These are phyloP conservation scores for Tetropium fuscum DNA, from an alignment of 2,888 invertebrate genomes.

Conservation along the genomic window DNA sequence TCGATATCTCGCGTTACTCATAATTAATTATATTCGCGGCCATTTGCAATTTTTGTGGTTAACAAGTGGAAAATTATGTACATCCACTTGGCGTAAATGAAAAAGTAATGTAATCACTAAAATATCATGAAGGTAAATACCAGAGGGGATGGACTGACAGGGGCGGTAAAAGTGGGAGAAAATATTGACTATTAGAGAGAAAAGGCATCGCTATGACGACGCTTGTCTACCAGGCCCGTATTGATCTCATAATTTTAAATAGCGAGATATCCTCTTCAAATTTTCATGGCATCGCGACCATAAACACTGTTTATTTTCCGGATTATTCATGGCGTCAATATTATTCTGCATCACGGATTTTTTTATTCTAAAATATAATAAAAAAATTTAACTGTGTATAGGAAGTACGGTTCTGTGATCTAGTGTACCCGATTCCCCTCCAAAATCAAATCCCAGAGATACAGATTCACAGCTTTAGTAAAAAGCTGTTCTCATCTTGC, in stretches of 20 bases:
- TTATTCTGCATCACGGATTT: too few species aligned
- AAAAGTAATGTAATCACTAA: conserved; percentile 32
- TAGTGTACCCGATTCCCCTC: conserved; percentile 37
- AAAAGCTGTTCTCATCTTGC: conserved; percentile 40
- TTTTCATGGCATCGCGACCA: too few species aligned
- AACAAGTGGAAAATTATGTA: conserved; percentile 34
- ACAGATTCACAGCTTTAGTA: conserved; percentile 45
- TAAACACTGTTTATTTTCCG: too few species aligned
- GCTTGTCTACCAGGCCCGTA: conserved; percentile 47
- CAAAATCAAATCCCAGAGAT: conserved; percentile 48
- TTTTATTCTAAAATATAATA: too few species aligned
- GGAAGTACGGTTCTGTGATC: conserved; percentile 27
- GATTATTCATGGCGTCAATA: too few species aligned
- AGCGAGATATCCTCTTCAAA: neutral
- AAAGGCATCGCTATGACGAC: conserved; percentile 62
- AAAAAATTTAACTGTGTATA: neutral
- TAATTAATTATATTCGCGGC: neutral
- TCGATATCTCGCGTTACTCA: too few species aligned
- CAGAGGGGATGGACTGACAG: neutral
- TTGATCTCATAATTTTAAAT: neutral
- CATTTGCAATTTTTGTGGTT: conserved; percentile 16
- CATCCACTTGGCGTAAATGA: conserved; percentile 27
- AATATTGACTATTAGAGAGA: conserved; percentile 66
- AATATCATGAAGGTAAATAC: conserved; percentile 29
- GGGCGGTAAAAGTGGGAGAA: conserved; percentile 43